Percentiles rank a stretch among this genome's conserved stretches.
Conservation (phyloP, 1,140 invertebrate genomes). For the Eciton burchellii region DNA sequence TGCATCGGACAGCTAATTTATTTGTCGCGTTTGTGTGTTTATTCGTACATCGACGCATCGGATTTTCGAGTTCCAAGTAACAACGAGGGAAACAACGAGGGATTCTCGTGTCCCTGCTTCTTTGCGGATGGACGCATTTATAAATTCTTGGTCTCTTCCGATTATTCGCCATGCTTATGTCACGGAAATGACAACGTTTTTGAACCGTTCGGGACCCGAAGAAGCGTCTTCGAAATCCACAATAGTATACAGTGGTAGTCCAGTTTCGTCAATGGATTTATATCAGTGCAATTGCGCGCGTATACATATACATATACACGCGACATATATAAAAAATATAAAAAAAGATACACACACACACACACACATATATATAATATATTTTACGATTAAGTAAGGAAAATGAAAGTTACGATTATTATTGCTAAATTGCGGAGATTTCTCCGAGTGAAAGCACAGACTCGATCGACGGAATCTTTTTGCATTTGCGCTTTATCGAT, state of each 20-base stretch:
- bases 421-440: background rate
- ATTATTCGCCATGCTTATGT: background rate
- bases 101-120: too few species aligned
- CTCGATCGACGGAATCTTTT: background rate
- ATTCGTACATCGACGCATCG: background rate
- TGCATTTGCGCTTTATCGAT: conserved; percentile 1
- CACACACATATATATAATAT: too few species aligned
- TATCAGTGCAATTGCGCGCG: background rate
- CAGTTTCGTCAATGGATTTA: conserved; percentile 1
- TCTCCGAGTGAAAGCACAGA: conserved; percentile 16
- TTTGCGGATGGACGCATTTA: background rate
- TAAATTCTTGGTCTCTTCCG: conserved; percentile 13
- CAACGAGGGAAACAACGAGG: too few species aligned
- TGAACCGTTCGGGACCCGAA: background rate
- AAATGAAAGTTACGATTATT: conserved; percentile 23
- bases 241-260: background rate
- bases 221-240: background rate
- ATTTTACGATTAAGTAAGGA: conserved; percentile 17
- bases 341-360: too few species aligned
- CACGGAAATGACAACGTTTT: conserved; percentile 2
- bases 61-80: conserved; percentile 7
- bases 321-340: conserved; percentile 1
- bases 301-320: background rate
- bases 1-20: conserved; percentile 7
- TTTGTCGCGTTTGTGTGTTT: conserved; percentile 14